Evolutionary conservation across 1,140 invertebrate genomes (phyloP), one percentile per base, ranked within the genome.

Genomic region (Drosophila virilis): DNA sequence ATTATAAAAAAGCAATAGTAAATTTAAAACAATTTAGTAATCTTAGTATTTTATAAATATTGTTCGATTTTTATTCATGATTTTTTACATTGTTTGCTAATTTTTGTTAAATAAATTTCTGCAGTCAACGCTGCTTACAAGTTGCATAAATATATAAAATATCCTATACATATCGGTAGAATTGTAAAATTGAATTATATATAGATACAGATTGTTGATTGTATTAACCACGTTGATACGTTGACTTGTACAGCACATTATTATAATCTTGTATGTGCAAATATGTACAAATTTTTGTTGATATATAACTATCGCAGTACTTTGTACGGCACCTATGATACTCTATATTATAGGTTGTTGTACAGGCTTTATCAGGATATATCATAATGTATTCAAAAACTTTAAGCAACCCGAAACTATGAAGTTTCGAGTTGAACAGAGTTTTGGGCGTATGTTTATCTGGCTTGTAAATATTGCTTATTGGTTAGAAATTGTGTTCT

Each of bases 291-390:
- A 65, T 50, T 33, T 45, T 10, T 58, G 37, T 46, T 28, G 65
- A 73, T 17, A 64, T 58, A 60, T 43, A 32, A 54, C 22, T 81
- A 81, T 70, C 71, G 74, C 80, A 54, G 80, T 85, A 89, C 84
- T 89, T 90, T 61, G 84, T 89, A 89, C 80, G 51, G 77, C 85
- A 75, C 71, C 84, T 80, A 80, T 73, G 45, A 75, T 75, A 50
- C 35, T 60, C 61, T 52, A 67, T 61, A 74, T 55, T 50, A 74
- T 55, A 74, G 28, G 52, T 70, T 64, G 54, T 75, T 45, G 58
- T 64, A 55, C 42, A 55, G 28, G 37, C 43, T 64, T 28, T 28
- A n/a, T n/a, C 64, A 52, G 52, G 6, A 6, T 42, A 13, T 46
- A 58, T 22, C 32, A 40, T 43, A 45, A 37, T 13, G 48, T 37